Evolutionary conservation across 2,797 vertebrate genomes (phyloP).

Genomic region (Furcifer pardalis): DNA sequence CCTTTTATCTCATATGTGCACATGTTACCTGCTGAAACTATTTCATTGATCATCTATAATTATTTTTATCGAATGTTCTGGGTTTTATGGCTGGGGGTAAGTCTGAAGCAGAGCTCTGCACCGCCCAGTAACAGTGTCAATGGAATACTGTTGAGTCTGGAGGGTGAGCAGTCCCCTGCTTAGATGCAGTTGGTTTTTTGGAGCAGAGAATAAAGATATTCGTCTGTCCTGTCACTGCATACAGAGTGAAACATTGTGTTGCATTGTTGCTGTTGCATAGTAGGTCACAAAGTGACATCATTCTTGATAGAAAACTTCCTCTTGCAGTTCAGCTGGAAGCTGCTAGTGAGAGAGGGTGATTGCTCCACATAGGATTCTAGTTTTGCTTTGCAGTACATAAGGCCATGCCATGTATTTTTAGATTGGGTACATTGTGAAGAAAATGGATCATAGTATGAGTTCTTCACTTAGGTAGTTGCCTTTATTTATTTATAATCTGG

Average conservation of each 20-base stretch:
- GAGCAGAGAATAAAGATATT: constrained; percentile 55
- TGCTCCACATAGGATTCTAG: constrained; percentile 16
- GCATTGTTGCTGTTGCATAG: background rate
- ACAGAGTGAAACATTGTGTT: constrained; percentile 52
- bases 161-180: background rate
- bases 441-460: constrained; percentile 19
- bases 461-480: background rate
- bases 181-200: background rate
- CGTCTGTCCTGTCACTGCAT: constrained; percentile 55
- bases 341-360: constrained; percentile 6
- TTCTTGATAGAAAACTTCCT: constrained; percentile 40
- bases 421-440: constrained; percentile 34
- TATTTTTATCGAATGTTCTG: background rate
- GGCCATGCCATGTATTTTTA: constrained; percentile 35
- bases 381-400: constrained; percentile 43
- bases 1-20: background rate
- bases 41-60: background rate
- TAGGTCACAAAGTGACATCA: constrained; percentile 29
- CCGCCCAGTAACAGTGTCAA: constrained; percentile 6
- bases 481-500: constrained; percentile 44
- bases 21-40: background rate
- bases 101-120: background rate
- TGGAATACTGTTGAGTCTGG: constrained; percentile 1
- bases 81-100: background rate
- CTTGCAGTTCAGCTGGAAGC: constrained; percentile 32